These are phyloP conservation scores for Chaetodon auriga DNA, from an alignment of 2,113 vertebrate species.

Conservation along the genomic window DNA sequence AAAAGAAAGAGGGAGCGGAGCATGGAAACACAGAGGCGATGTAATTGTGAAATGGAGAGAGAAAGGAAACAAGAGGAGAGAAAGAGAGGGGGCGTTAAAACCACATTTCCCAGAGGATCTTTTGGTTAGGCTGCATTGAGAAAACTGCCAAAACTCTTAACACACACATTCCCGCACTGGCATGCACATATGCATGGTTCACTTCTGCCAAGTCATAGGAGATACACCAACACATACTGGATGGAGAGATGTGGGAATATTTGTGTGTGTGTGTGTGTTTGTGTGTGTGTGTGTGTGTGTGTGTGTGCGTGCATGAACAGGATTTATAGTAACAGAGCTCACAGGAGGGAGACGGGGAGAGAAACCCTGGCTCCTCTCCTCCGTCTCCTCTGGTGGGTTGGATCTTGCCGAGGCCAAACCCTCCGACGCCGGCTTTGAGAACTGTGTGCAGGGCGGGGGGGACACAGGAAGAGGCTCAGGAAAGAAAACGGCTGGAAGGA, in stretches of 20 bases:
- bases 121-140: constrained; percentile 65
- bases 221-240: constrained; percentile 65
- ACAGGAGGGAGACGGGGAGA: constrained; percentile 47
- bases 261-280: constrained; percentile 27
- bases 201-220: constrained; percentile 70
- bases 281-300: neutral
- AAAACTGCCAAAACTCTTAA: constrained; percentile 76
- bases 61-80: constrained; percentile 56
- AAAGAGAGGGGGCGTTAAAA: constrained; percentile 73
- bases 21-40: constrained; percentile 35
- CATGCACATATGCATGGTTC: constrained; percentile 57
- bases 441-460: constrained; percentile 28
- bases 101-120: constrained; percentile 76
- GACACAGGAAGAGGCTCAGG: constrained; percentile 73
- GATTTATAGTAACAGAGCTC: constrained; percentile 60
- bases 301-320: constrained; percentile 34
- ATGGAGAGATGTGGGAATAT: constrained; percentile 60
- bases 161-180: constrained; percentile 69
- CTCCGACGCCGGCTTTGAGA: constrained; percentile 61
- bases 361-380: constrained; percentile 61
- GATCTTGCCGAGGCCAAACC: constrained; percentile 69
- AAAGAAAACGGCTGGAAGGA: constrained; percentile 75
- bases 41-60: constrained; percentile 59
- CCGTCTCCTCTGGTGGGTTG: constrained; percentile 68
- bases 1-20: constrained; percentile 24